These are phyloP conservation scores for Characodon lateralis DNA, from an alignment of 2,797 vertebrate species.

Conservation along the genomic window DNA sequence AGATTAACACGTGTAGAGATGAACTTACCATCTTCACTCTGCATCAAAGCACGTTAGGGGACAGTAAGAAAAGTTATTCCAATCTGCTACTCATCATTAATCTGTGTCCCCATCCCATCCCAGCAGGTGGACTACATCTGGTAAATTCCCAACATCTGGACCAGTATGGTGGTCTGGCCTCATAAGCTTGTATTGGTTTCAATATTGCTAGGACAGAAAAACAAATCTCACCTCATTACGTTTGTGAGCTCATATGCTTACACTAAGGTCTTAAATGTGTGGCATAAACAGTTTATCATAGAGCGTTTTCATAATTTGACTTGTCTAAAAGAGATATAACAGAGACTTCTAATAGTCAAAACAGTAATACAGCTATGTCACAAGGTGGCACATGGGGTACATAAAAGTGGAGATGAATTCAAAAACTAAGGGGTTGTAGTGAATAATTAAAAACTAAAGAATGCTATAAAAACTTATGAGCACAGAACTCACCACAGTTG, in stretches of 20 bases:
- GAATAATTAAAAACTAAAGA: background rate
- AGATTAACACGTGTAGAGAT: background rate
- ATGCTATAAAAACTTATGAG: background rate
- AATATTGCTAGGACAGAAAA: conserved; percentile 51
- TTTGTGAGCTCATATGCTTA: conserved; percentile 36
- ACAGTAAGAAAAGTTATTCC: conserved; percentile 40
- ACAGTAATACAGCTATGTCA: background rate
- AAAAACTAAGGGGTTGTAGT: background rate
- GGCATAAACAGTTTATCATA: conserved; percentile 19
- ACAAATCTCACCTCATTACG: conserved; percentile 33
- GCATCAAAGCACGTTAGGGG: conserved; percentile 15
- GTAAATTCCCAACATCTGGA: conserved; percentile 66
- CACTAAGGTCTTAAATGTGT: conserved; percentile 16
- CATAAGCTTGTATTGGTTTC: conserved; percentile 30
- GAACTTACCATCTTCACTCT: background rate
- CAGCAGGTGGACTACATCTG: conserved; percentile 72
- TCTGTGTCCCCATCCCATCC: conserved; percentile 53
- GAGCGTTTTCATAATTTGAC: background rate
- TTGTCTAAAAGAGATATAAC: background rate
- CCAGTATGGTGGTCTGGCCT: conserved; percentile 47
- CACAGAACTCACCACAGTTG: background rate
- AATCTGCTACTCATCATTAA: conserved; percentile 50
- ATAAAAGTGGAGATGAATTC: background rate
- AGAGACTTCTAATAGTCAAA: background rate
- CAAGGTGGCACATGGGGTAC: background rate